Conservation (phyloP, 2,888 invertebrate species). For the Zygogramma bicolorata region DNA sequence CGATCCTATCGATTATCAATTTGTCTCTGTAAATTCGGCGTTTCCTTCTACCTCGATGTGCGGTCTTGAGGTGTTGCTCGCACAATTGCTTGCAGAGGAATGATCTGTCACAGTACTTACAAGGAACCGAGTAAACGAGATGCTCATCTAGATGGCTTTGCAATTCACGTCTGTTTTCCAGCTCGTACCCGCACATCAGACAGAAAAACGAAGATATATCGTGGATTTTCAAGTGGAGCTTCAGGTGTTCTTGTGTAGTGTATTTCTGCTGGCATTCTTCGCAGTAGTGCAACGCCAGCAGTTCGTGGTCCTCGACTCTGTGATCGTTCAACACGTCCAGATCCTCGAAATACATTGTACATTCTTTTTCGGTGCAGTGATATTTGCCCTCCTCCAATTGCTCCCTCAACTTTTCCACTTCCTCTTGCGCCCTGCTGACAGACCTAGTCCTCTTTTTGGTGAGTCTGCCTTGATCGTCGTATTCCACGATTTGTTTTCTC, state of each 20-base stretch:
- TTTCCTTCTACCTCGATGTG: constrained; percentile 22
- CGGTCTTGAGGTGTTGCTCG: constrained; percentile 28
- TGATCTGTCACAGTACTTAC: constrained; percentile 45
- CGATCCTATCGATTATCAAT: constrained; percentile 31
- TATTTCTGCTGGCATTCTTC: constrained; percentile 34
- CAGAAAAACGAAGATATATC: constrained; percentile 37
- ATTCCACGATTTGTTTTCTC: constrained; percentile 23
- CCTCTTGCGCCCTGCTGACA: constrained; percentile 38
- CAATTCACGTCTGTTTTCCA: constrained; percentile 27
- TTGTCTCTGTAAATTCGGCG: constrained; percentile 20
- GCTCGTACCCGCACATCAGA: constrained; percentile 35
- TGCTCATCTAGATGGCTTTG: constrained; percentile 44
- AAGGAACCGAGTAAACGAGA: constrained; percentile 38
- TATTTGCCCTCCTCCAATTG: constrained; percentile 16
- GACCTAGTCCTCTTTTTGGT: constrained; percentile 38
- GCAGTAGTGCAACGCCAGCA: constrained; percentile 30
- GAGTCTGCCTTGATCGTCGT: constrained; percentile 24
- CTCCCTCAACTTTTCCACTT: constrained; percentile 21
- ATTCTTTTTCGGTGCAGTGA: constrained; percentile 36
- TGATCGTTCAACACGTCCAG: constrained; percentile 40
- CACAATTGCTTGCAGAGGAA: constrained; percentile 33
- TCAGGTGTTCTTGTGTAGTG: constrained; percentile 33
- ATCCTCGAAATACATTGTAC: constrained; percentile 36
- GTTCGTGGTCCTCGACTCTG: constrained; percentile 35
- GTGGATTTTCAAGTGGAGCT: constrained; percentile 32